A percentile compares a stretch with the other conserved stretches of the same genome.
Conservation (phyloP, 1,140 invertebrate genomes). For the Hetaerina americana region DNA sequence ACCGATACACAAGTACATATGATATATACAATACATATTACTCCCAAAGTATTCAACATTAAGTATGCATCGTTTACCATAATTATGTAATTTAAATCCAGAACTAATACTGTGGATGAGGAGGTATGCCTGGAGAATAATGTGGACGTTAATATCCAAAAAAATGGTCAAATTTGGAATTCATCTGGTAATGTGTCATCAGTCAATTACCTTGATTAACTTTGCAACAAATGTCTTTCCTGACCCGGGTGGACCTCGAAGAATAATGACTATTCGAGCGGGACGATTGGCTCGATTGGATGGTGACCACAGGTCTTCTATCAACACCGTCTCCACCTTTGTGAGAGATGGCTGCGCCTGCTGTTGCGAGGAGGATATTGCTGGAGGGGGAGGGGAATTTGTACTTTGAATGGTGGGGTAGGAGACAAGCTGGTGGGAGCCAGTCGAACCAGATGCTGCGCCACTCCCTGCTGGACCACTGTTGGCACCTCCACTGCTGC, state of each 20-base stretch:
- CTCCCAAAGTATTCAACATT: too few species aligned
- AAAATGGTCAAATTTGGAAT: constrained; percentile 9
- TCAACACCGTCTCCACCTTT: constrained; percentile 33
- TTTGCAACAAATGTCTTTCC: constrained; percentile 81
- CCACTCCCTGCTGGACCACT: background rate
- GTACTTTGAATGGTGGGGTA: background rate
- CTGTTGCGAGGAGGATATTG: too few species aligned
- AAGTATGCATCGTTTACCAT: too few species aligned
- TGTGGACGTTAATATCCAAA: background rate
- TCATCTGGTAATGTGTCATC: constrained; percentile 17
- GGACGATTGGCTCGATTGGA: constrained; percentile 64
- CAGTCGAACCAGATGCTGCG: background rate
- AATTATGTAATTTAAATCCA: too few species aligned
- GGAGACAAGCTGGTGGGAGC: background rate
- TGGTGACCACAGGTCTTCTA: constrained; percentile 67
- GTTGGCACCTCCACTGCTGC: background rate
- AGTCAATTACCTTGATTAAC: constrained; percentile 73
- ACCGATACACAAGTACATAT: too few species aligned
- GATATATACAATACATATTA: too few species aligned
- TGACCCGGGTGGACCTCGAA: constrained; percentile 79
- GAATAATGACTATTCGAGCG: constrained; percentile 71
- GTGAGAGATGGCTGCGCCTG: background rate
- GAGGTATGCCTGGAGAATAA: too few species aligned
- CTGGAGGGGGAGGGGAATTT: background rate
- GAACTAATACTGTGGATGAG: too few species aligned